Percentiles rank a stretch among this genome's conserved stretches.
Conservation (phyloP, 2,797 vertebrate genomes). For the Typhlichthys subterraneus region DNA sequence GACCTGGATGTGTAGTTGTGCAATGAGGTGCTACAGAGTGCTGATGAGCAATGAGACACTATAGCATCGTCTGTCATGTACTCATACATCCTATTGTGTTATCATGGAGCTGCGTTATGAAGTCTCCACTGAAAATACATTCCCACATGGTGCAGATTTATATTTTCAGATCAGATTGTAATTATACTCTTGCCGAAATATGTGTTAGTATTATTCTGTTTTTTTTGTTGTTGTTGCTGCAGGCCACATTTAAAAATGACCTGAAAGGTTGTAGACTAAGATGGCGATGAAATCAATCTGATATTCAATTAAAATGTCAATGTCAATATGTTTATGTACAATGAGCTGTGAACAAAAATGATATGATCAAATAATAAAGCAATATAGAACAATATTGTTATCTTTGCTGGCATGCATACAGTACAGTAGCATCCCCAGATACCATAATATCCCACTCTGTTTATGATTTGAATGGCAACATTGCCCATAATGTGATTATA, state of each 20-base stretch:
- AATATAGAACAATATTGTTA: no score
- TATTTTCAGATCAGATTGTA: slow-evolving; percentile 9
- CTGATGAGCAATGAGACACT: slow-evolving; percentile 66
- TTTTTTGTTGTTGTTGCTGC: not conserved
- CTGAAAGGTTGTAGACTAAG: not conserved
- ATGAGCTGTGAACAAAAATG: no score
- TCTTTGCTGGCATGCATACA: no score
- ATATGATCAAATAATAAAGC: no score
- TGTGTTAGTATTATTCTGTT: not conserved
- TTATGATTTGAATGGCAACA: no score
- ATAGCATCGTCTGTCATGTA: slow-evolving; percentile 35
- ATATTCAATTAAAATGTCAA: slow-evolving; percentile 9
- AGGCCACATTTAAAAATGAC: slow-evolving; percentile 3
- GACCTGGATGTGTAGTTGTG: slow-evolving; percentile 76
- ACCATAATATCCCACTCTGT: no score
- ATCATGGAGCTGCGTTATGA: slow-evolving; percentile 27
- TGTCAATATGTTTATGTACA: slow-evolving; percentile 5
- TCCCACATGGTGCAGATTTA: no score
- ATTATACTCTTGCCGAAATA: slow-evolving; percentile 5
- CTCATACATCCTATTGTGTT: no score
- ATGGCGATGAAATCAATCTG: slow-evolving; percentile 25
- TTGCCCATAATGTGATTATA: no score
- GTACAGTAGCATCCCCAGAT: no score
- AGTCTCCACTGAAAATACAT: slow-evolving; percentile 36
- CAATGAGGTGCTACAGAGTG: slow-evolving; percentile 66